These are phyloP conservation scores for Drosophila pandora DNA, from an alignment of 1,140 invertebrate genomes.

Conservation along the genomic window DNA sequence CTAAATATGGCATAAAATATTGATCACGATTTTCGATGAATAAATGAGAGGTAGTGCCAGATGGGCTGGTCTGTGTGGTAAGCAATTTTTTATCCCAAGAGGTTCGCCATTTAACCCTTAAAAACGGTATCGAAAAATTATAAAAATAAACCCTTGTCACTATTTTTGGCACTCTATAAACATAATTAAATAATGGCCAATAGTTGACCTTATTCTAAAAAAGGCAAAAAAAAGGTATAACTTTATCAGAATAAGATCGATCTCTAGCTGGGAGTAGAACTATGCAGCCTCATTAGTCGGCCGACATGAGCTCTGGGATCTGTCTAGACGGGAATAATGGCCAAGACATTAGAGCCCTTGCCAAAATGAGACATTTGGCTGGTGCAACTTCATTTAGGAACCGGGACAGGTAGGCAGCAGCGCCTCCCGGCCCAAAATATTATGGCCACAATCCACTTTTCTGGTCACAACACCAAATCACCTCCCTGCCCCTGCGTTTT, in stretches of 20 bases:
- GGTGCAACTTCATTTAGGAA: conserved; percentile 65
- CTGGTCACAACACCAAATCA: conserved; percentile 44
- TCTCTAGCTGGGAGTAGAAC: conserved; percentile 2
- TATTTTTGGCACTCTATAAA: too few species aligned
- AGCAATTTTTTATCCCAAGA: background rate
- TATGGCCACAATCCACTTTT: conserved; percentile 70
- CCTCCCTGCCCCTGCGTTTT: conserved; percentile 23
- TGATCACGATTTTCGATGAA: conserved; percentile 15
- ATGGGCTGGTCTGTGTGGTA: background rate
- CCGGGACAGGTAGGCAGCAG: conserved; percentile 24
- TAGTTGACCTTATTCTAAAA: background rate
- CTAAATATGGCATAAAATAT: conserved; percentile 30
- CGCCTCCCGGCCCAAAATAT: conserved; percentile 59
- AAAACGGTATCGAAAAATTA: too few species aligned
- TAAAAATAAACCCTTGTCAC: too few species aligned
- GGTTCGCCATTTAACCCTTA: background rate
- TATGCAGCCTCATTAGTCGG: conserved; percentile 50
- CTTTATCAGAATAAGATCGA: conserved; percentile 3
- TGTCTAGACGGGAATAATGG: conserved; percentile 67
- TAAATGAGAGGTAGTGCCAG: background rate
- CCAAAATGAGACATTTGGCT: conserved; percentile 60
- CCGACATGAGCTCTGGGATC: conserved; percentile 11
- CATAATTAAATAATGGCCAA: background rate
- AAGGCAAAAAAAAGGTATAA: background rate
- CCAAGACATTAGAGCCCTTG: conserved; percentile 25